Base-by-base conservation (phyloP, 2,797 vertebrate species). In the Gymnoscopelus braueri region DNA sequence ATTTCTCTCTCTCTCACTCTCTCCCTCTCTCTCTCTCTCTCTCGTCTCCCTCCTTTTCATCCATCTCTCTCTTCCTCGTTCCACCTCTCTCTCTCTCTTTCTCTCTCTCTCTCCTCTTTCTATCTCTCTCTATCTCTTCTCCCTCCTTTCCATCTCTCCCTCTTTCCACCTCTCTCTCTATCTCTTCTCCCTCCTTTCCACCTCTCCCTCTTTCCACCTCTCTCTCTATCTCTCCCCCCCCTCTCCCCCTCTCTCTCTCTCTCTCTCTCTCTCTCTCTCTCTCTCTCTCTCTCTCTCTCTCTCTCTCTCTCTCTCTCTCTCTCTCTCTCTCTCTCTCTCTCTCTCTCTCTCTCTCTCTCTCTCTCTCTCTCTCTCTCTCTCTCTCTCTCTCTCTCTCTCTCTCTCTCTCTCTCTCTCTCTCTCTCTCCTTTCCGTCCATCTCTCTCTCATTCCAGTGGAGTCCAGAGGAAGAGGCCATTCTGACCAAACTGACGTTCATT, bases 401-500 rank as follows among this genome's bases (percentile, higher is more conserved):
- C 24, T 63, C 32, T 47, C 44, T 63, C 48, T 67, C 1, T 51
- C 3, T 61, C 7, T 47, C 62, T 53, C 24, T 65, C 54, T 50
- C 68, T 60, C 61, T 72, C 67, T 8, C 24, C 54, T 63, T 23
- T 52, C 48, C 63, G 10, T 67, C 14, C 19, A 9, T 50, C 48
- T 69, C 44, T 29, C 55, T 39, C 23, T 47, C 53, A 67, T 14
- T 4, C 3, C 85, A 95, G 94, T 94, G 94, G 94, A 94, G 80
- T 71, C 78, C 84, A 3, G 89, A 92, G 74, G 91, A 93, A 59
- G 91, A 94, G 82, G 89, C 87, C 44, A 83, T 95, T 87, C 75
- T 95, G 86, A 94, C 91, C 78, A 95, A 94, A 81, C 83, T 95
- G 84, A 95, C 94, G 2, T 94, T 95, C 84, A 94, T 95, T 6